A percentile compares a stretch with the other conserved stretches of the same genome.
Evolutionary conservation across 2,797 vertebrate genomes (phyloP).

Genomic region (Alosa sapidissima): DNA sequence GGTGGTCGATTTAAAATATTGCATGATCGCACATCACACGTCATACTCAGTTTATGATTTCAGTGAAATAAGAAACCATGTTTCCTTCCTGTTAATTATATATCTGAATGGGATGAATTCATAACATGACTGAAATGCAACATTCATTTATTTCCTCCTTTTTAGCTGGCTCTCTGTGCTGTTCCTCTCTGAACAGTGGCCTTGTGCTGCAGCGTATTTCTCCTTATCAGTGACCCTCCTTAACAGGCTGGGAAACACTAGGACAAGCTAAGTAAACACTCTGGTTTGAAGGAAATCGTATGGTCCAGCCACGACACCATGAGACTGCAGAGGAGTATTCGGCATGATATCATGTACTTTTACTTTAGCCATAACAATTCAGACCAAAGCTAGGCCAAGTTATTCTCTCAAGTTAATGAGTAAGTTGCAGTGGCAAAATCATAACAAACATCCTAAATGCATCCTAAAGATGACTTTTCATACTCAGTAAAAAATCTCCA

Average conservation of each 20-base stretch:
- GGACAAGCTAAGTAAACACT: neutral
- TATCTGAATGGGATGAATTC: neutral
- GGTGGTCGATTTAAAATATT: neutral
- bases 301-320: neutral
- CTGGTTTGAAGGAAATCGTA: conserved; percentile 2
- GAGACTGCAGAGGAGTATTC: neutral
- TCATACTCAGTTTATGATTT: neutral
- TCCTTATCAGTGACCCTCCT: conserved; percentile 19
- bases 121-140: too few species aligned
- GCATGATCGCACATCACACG: neutral
- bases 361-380: neutral
- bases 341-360: neutral
- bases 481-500: neutral
- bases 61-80: neutral
- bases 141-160: neutral
- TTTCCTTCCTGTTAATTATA: neutral
- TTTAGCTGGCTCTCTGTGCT: neutral
- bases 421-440: too few species aligned
- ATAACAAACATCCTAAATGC: neutral
- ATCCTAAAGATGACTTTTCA: neutral
- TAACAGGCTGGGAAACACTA: conserved; percentile 1
- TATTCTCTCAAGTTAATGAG: neutral
- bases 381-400: neutral
- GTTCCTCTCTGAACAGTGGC: neutral
- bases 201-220: neutral